phyloP scores from a whole-genome alignment of 2,113 vertebrate genomes.

The Urocynchramus pylzowi region DNA sequence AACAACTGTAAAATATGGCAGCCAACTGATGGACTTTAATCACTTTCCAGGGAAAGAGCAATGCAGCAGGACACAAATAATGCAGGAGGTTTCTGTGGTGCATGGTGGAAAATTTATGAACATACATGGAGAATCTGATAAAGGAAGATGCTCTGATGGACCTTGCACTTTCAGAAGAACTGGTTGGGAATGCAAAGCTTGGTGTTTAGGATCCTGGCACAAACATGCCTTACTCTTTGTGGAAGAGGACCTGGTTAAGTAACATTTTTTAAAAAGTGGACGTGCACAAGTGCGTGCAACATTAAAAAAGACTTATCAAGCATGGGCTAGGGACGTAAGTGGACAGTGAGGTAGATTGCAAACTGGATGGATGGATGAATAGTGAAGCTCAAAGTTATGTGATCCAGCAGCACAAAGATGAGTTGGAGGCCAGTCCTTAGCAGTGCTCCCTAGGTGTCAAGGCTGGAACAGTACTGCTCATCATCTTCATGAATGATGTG shows the following conservation, averaged over 20 bases:
- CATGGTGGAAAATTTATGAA: neutral
- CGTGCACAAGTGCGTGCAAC: neutral
- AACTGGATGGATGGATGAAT: neutral
- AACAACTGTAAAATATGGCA: neutral
- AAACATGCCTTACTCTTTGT: neutral
- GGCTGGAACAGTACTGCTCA: neutral
- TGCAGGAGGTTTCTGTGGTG: neutral
- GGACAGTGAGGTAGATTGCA: neutral
- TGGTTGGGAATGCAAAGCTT: neutral
- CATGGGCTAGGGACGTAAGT: neutral
- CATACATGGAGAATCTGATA: neutral
- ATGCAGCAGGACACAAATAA: neutral
- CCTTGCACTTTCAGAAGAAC: neutral
- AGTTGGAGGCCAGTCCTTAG: neutral
- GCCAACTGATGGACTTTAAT: neutral
- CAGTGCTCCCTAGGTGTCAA: neutral
- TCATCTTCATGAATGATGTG: neutral
- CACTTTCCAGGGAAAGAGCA: neutral
- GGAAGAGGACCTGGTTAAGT: neutral
- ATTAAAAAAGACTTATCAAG: neutral
- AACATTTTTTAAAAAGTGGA: neutral
- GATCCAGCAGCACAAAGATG: neutral
- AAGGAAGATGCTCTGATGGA: neutral
- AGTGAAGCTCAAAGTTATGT: neutral
- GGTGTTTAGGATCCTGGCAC: neutral